These are phyloP conservation scores for Hermaeophaga mercurialis DNA, from an alignment of 2,888 invertebrate species.

Conservation along the genomic window DNA sequence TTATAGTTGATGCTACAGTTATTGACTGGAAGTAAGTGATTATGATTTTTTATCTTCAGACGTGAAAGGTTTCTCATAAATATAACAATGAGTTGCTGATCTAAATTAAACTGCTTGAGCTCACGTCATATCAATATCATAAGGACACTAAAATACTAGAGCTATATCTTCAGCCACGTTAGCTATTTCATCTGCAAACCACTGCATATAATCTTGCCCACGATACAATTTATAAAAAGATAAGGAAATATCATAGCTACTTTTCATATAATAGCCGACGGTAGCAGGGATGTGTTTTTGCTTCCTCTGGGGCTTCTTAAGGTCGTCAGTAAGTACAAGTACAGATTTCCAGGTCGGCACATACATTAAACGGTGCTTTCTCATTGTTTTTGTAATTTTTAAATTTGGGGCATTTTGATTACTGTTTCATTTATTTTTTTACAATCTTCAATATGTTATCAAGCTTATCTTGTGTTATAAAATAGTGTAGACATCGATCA, in stretches of 20 bases:
- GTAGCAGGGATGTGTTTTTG: not conserved
- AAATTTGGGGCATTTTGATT: not conserved
- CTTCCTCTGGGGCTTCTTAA: not conserved
- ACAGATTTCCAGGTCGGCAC: not conserved
- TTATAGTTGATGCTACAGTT: not conserved
- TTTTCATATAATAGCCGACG: slow-evolving; percentile 23
- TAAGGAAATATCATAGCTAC: slow-evolving; percentile 15
- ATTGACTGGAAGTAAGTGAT: not conserved
- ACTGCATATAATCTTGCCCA: slow-evolving; percentile 13
- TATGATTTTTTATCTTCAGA: not conserved
- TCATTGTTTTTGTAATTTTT: not conserved
- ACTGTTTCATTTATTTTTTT: not conserved
- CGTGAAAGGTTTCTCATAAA: not conserved
- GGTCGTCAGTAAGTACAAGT: not conserved
- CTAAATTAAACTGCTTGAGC: not conserved
- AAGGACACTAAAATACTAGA: not conserved
- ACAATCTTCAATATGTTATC: slow-evolving; percentile 9
- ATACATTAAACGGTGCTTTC: not conserved
- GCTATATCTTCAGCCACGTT: not conserved
- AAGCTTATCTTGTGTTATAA: not conserved
- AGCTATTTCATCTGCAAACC: slow-evolving; percentile 10
- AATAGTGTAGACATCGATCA: not conserved
- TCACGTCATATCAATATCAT: not conserved
- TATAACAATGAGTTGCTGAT: not conserved
- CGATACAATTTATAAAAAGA: slow-evolving; percentile 16